Evolutionary conservation across 2,888 invertebrate species (phyloP).

Genomic region (Apotomis betuletana): DNA sequence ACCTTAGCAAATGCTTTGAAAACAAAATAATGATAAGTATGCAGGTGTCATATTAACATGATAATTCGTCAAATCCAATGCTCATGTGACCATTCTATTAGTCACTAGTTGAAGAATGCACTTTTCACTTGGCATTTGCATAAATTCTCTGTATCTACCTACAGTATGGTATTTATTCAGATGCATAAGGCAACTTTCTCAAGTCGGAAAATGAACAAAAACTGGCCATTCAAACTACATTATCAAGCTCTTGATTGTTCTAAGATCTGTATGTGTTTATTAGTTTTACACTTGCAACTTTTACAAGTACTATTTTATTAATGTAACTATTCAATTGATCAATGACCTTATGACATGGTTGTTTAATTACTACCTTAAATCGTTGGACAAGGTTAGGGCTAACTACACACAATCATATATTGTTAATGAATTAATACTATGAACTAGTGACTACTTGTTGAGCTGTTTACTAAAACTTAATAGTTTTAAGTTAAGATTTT

Average conservation of each 20-base stretch:
- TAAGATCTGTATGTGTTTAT: not conserved
- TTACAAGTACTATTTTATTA: not conserved
- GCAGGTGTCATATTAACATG: slow-evolving; percentile 31
- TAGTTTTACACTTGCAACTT: not conserved
- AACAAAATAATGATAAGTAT: slow-evolving; percentile 28
- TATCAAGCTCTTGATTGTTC: not conserved
- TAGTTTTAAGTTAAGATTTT: not conserved
- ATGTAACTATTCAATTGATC: not conserved
- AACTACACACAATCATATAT: too few relatives aligned
- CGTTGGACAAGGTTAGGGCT: slow-evolving; percentile 2
- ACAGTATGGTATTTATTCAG: slow-evolving; percentile 16
- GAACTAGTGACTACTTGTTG: not conserved
- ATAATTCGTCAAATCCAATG: slow-evolving; percentile 2
- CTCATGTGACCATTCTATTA: slow-evolving; percentile 15
- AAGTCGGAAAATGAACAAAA: slow-evolving; percentile 5
- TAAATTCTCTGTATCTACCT: slow-evolving; percentile 18
- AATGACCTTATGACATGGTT: slow-evolving; percentile 10
- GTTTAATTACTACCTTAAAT: slow-evolving; percentile 1
- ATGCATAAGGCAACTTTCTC: slow-evolving; percentile 31
- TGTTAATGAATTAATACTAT: too few relatives aligned
- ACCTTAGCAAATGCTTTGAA: slow-evolving; percentile 20
- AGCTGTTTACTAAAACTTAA: not conserved
- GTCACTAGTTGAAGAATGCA: not conserved
- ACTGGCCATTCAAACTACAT: slow-evolving; percentile 7
- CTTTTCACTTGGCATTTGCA: slow-evolving; percentile 16